Evolutionary conservation across 2,888 invertebrate species (phyloP).

Genomic region (Polydrusus tereticollis): DNA sequence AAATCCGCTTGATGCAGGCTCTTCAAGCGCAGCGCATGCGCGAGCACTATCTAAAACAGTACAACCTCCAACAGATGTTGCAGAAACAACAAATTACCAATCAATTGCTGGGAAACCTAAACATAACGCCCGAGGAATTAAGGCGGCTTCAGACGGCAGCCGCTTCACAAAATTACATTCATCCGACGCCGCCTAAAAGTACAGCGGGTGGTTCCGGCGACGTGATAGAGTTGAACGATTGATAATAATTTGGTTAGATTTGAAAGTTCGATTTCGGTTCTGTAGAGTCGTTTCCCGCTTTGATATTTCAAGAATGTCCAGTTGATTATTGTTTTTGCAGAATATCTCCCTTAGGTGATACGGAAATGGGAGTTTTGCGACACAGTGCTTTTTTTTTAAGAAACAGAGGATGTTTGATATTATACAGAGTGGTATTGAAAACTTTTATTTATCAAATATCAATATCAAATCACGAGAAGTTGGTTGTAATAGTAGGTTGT

Average conservation of each 20-base stretch:
- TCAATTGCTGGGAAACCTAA: slow-evolving; percentile 31
- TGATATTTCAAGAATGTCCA: not conserved
- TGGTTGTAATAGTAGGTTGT: too few species aligned
- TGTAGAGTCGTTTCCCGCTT: not conserved
- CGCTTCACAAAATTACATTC: not conserved
- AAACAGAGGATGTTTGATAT: too few species aligned
- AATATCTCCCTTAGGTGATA: too few species aligned
- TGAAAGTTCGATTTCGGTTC: not conserved
- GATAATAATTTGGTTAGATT: not conserved
- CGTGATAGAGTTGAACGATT: slow-evolving; percentile 25
- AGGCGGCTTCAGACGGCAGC: slow-evolving; percentile 20
- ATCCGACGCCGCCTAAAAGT: not conserved
- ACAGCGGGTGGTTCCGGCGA: not conserved
- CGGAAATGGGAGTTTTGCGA: too few species aligned
- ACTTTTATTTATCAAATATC: too few species aligned
- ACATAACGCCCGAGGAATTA: slow-evolving; percentile 32
- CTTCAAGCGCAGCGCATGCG: slow-evolving; percentile 52
- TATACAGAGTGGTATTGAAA: too few species aligned
- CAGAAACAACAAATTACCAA: slow-evolving; percentile 44
- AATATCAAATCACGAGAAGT: too few species aligned
- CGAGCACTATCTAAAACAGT: slow-evolving; percentile 50
- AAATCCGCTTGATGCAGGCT: slow-evolving; percentile 58
- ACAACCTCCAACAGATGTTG: slow-evolving; percentile 52
- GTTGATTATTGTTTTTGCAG: too few species aligned
- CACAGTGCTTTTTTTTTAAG: not conserved